Conservation (phyloP, 2,888 invertebrate genomes). For the Hoplodrina ambigua region DNA sequence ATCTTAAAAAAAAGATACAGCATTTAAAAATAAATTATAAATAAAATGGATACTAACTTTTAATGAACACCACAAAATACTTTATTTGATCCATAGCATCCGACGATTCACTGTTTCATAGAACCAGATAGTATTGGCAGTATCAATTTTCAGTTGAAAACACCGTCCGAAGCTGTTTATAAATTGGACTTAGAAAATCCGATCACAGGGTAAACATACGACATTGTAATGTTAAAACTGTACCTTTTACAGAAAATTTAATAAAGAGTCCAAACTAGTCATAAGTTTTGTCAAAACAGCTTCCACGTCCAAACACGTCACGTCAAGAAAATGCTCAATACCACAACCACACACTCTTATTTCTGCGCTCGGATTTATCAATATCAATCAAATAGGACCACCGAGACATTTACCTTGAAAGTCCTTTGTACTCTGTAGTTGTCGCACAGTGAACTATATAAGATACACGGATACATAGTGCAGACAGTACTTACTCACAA, state of each 20-base stretch:
- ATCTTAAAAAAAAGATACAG: conserved; percentile 1
- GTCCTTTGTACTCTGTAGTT: conserved; percentile 65
- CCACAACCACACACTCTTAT: conserved; percentile 60
- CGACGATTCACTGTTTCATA: conserved; percentile 5
- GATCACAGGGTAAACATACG: conserved; percentile 43
- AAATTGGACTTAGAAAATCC: conserved; percentile 28
- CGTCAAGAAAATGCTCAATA: conserved; percentile 75
- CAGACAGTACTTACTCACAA: conserved; percentile 39
- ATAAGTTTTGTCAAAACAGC: not conserved
- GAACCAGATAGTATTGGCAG: conserved; percentile 13
- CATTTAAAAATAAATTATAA: not conserved
- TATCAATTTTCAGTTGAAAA: conserved; percentile 49
- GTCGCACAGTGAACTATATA: conserved; percentile 25
- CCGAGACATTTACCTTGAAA: conserved; percentile 74
- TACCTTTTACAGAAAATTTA: conserved; percentile 33
- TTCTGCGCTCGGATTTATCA: conserved; percentile 2
- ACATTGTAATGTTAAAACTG: conserved; percentile 41
- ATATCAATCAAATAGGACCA: conserved; percentile 71
- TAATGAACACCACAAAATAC: not conserved
- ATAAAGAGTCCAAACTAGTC: not conserved
- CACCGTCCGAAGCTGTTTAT: conserved; percentile 27
- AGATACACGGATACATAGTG: conserved; percentile 51
- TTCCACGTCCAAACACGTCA: conserved; percentile 63
- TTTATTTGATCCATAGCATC: conserved; percentile 14
- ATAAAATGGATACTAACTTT: not conserved